Evolutionary conservation across 2,797 vertebrate genomes (phyloP).

Genomic region (Sandelia bainsii): DNA sequence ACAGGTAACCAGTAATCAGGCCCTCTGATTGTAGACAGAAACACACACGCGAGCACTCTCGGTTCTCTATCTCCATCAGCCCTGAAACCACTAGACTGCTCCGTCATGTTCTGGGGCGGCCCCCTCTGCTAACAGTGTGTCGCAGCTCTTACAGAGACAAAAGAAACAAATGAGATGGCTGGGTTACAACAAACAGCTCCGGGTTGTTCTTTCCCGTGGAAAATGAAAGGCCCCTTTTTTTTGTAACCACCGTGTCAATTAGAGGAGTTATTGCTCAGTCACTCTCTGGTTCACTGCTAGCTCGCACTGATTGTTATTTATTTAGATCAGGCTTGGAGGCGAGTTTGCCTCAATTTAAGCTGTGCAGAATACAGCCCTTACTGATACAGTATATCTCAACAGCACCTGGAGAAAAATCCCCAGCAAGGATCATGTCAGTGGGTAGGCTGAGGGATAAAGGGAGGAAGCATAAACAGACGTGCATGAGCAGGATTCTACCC

Average conservation of each 20-base stretch:
- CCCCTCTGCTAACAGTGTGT: slow-evolving; percentile 69
- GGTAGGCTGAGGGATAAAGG: slow-evolving; percentile 55
- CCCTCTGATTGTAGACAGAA: slow-evolving; percentile 72
- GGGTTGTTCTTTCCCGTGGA: slow-evolving; percentile 66
- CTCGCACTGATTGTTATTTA: slow-evolving; percentile 68
- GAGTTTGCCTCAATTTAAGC: slow-evolving; percentile 43
- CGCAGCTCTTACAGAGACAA: slow-evolving; percentile 72
- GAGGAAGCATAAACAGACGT: slow-evolving; percentile 63
- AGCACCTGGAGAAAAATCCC: slow-evolving; percentile 52
- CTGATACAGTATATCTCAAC: slow-evolving; percentile 33
- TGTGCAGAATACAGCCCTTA: slow-evolving; percentile 22
- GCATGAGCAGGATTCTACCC: slow-evolving; percentile 58
- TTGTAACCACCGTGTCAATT: slow-evolving; percentile 63
- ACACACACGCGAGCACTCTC: slow-evolving; percentile 44
- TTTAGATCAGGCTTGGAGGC: slow-evolving; percentile 54
- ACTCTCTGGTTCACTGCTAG: slow-evolving; percentile 58
- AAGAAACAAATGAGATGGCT: slow-evolving; percentile 78
- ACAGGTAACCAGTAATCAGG: slow-evolving; percentile 80
- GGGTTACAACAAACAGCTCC: slow-evolving; percentile 73
- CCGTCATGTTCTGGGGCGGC: slow-evolving; percentile 61
- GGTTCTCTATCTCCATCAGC: slow-evolving; percentile 68
- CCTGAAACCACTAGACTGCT: slow-evolving; percentile 57
- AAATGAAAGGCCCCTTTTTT: slow-evolving; percentile 63
- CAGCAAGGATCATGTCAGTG: slow-evolving; percentile 43
- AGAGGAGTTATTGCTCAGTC: slow-evolving; percentile 64